phyloP scores from a whole-genome alignment of 2,888 invertebrate species.

The Macrophya alboannulata region DNA sequence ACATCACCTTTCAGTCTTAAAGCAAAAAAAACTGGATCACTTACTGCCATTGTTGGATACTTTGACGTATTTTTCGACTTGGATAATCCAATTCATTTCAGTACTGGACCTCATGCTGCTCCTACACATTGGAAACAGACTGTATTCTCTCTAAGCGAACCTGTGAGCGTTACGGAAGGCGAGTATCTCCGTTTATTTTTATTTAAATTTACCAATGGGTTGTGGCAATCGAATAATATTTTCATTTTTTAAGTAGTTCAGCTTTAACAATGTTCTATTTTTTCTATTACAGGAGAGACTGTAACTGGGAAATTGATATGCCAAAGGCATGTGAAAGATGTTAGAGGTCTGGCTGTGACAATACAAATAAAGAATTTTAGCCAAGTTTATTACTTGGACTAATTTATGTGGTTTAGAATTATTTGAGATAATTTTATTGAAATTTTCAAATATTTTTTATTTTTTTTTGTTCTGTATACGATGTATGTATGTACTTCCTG shows the following conservation, averaged over 20 bases:
- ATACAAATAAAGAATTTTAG: conserved; percentile 82
- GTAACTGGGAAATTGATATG: conserved; percentile 89
- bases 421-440: neutral
- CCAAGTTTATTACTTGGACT: conserved; percentile 77
- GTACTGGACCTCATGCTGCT: conserved; percentile 89
- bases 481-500: conserved; percentile 17
- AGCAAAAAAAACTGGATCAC: conserved; percentile 84
- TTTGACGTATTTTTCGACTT: conserved; percentile 93
- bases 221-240: neutral
- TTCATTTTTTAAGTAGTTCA: neutral
- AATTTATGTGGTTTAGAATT: conserved; percentile 56
- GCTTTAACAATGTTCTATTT: conserved; percentile 38
- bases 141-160: conserved; percentile 90
- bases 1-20: conserved; percentile 86
- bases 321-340: conserved; percentile 87
- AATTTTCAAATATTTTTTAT: neutral
- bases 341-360: conserved; percentile 87
- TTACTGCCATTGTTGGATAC: conserved; percentile 94
- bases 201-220: neutral
- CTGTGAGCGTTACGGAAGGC: conserved; percentile 87
- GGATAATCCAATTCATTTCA: conserved; percentile 85
- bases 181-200: conserved; percentile 58
- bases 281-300: conserved; percentile 81
- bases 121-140: conserved; percentile 98
- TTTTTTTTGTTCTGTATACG: neutral